Base-by-base conservation (phyloP, 1,140 invertebrate species). In the Ceratina calcarata region DNA sequence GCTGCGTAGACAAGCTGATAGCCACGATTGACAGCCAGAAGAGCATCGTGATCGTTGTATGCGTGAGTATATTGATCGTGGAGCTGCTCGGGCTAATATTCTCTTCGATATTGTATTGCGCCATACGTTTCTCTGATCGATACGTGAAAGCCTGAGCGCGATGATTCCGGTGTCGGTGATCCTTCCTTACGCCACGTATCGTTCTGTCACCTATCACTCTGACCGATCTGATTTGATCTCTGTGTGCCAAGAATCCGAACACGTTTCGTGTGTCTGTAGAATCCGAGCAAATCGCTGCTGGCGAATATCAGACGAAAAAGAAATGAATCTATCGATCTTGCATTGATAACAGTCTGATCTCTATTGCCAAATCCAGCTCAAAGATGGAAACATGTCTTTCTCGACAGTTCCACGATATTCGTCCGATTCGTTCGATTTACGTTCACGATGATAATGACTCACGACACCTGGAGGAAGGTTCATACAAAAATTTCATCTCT, bases 61-160 rank as follows among this genome's bases (percentile, higher is more conserved):
- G 94, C 0, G 94, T 96, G 69, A 94, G 94, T 24, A 93, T 97
- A 61, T 94, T 96, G 53, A 92, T 95, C 18, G 81, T 96, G 78
- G 95, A 97, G 93, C 90, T 97, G 62, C 88, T 97, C 37, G 96
- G 96, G 53, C 93, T 98, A 84, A 95, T 97, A 65, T 97, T 97
- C 86, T 95, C 96, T 2, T 93, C 97, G 87, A 94, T 97, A 81
- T 93, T 97, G 22, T 97, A 96, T 89, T 97, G 96, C 91, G 95
- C 96, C 37, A 95, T 97, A 79, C 94, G 94, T 81, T 94, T 94
- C 77, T 93, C 94, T 18, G 94, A 95, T 82, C 93, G 95, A 87
- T 96, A 96, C 91, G n/a, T n/a, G n/a, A 96, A 96, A 91, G 95
- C 95, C 93, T 96, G 95, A 94, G 65, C 10, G 27, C 16, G 32